Evolutionary conservation across 2,888 invertebrate species (phyloP), one percentile per base, ranked within the genome.

Genomic region (Xestia xanthographa): DNA sequence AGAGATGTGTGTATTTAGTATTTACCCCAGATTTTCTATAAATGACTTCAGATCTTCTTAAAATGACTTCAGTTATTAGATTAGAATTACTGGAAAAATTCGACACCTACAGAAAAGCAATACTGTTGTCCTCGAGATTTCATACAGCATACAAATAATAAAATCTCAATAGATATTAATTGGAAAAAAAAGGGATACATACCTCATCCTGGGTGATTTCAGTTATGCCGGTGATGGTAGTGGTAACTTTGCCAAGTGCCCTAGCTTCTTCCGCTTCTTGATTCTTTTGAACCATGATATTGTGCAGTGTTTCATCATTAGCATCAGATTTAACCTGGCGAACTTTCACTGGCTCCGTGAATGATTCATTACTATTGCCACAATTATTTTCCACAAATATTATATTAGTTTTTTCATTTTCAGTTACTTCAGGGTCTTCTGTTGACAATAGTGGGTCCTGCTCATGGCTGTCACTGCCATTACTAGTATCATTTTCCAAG

Each of bases 291-390:
- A 88, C 82, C 34, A 75, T 75, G 68, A 78, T 75, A 60, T 84
- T 80, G 62, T 82, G 73, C 38, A 83, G 66, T 26, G 63, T 71
- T 56, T 85, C 85, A 41, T 90, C 90, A 66, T 84, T 69, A 71
- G 81, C 78, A 67, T 91, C 90, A 22, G 89, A 87, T 60, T 89
- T 90, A 66, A 73, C 84, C 50, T 90, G 87, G 65, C 87, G 83
- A 80, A 88, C 89, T 45, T 86, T 85, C 68, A 82, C 74, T 66
- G 90, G 88, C n/a, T 91, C 90, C 66, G 87, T 67, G 80, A 84
- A 88, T 50, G 90, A 91, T 69, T 91, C 91, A 89, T 91, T 90
- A 80, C 90, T 92, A 86, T 91, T 91, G 53, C 79, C 86, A 86
- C 88, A 88, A 58, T 91, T 83, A 82, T 88, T 90, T 74, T 89